Base-by-base conservation (phyloP, 2,797 vertebrate genomes). In the Pampus argenteus region DNA sequence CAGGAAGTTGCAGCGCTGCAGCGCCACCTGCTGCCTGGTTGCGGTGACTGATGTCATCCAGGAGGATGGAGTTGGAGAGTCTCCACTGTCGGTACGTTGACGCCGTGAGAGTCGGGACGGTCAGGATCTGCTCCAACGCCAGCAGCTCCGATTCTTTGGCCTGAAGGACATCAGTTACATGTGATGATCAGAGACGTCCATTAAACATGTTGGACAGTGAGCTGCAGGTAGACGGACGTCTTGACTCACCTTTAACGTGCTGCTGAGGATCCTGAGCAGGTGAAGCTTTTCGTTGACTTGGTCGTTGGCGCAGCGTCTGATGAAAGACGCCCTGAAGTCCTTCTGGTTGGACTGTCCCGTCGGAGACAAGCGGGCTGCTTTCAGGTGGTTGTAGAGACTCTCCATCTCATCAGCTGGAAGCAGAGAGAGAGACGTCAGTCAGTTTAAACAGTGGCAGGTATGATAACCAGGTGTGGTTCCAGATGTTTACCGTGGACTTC, bases 281-380 rank as follows among this genome's bases (percentile, higher is more conserved):
- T 97, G 96, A 31, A 97, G 93, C 78, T 96, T 96, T 34, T 97
- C 95, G 45, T 97, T 96, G 59, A 97, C 82, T 17, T 83, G 88
- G 40, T 96, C 95, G 25, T 97, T 94, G 79, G 95, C 94, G 79
- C 95, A 95, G n/a, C 96, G 93, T 51, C 92, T 92, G 61, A 96
- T 90, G 68, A 96, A 97, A 0, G 85, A 86, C 0, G 76, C 74
- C 6, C 68, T 67, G 58, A 86, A 86, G 74, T 86, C 85, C 18
- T 34, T 63, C 20, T 2, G 34, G 3, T 23, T 36, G 9, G 17
- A 62, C 40, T 1, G 67, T 18, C 85, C 85, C 0, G 40, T 50
- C 3, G 28, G 71, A 36, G 74, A 65, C 64, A 78, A 0, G 22
- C 71, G 69, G 60, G 71, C 74, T 0, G 60, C 61, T 66, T 54